A percentile compares a stretch with the other conserved stretches of the same genome.
phyloP scores from a whole-genome alignment of 1,140 invertebrate genomes.

The Drosophila arizonae region DNA sequence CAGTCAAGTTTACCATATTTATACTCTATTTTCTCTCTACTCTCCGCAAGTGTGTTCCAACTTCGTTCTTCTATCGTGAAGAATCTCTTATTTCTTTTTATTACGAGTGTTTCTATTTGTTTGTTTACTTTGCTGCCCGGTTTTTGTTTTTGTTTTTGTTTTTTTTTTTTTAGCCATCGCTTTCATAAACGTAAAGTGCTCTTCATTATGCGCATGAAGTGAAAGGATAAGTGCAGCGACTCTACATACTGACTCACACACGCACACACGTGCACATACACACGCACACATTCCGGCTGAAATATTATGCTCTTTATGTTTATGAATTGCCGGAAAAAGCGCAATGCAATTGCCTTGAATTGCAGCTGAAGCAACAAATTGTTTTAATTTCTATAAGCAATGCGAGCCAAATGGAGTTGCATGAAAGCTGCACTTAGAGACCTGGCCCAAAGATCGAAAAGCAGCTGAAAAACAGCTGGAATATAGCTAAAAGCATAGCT shows the following conservation, averaged over 20 bases:
- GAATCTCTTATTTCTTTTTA: background rate
- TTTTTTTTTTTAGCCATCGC: slow-evolving; percentile 64
- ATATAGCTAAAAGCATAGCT: background rate
- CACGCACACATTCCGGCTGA: slow-evolving; percentile 32
- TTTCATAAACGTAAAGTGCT: slow-evolving; percentile 81
- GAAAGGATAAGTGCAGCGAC: slow-evolving; percentile 73
- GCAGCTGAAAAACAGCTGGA: background rate
- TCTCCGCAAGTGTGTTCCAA: background rate
- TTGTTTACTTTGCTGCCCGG: slow-evolving; percentile 64
- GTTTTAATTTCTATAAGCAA: slow-evolving; percentile 28
- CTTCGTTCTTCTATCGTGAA: background rate
- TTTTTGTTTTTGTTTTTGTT: background rate
- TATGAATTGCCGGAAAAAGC: slow-evolving; percentile 49
- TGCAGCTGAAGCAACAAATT: slow-evolving; percentile 26
- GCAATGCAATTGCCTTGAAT: slow-evolving; percentile 61
- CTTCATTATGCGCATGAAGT: slow-evolving; percentile 81
- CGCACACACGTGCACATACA: background rate
- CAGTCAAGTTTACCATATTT: too few species aligned
- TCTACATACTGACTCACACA: slow-evolving; percentile 26
- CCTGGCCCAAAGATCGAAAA: background rate
- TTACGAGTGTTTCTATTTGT: slow-evolving; percentile 40
- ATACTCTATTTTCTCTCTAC: too few species aligned
- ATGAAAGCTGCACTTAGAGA: slow-evolving; percentile 6
- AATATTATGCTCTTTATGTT: slow-evolving; percentile 58
- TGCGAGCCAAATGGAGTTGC: background rate